phyloP scores from a whole-genome alignment of 2,888 invertebrate genomes.

The Drosophila trichaetosa region DNA sequence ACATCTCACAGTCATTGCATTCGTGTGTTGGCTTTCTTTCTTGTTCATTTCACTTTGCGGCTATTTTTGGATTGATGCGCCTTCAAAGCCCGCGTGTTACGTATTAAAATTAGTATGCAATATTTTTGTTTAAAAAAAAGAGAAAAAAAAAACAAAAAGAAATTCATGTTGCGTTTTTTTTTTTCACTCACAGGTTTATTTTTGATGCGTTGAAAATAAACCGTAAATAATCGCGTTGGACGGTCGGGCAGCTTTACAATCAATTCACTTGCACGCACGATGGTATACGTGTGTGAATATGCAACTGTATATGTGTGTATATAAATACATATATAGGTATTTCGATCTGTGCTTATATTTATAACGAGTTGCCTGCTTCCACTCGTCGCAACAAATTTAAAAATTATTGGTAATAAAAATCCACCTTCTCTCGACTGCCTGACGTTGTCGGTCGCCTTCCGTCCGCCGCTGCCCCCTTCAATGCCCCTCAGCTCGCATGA shows the following conservation, averaged over 20 bases:
- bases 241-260: slow-evolving; percentile 72
- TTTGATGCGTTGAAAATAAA: slow-evolving; percentile 80
- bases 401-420: slow-evolving; percentile 78
- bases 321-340: slow-evolving; percentile 39
- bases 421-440: slow-evolving; percentile 60
- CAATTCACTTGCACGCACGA: slow-evolving; percentile 74
- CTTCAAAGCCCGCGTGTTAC: slow-evolving; percentile 77
- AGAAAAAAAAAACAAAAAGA: slow-evolving; percentile 34
- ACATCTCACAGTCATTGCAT: slow-evolving; percentile 26
- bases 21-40: slow-evolving; percentile 46
- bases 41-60: slow-evolving; percentile 56
- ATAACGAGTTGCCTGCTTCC: slow-evolving; percentile 76
- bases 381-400: slow-evolving; percentile 75
- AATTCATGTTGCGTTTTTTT: slow-evolving; percentile 58
- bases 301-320: slow-evolving; percentile 14
- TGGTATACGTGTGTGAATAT: slow-evolving; percentile 17
- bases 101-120: slow-evolving; percentile 81
- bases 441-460: not conserved
- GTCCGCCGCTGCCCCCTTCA: not conserved
- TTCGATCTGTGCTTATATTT: slow-evolving; percentile 74
- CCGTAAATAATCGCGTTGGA: slow-evolving; percentile 77
- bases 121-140: slow-evolving; percentile 68
- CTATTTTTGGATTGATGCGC: slow-evolving; percentile 68
- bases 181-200: slow-evolving; percentile 63
- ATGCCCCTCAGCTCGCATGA: slow-evolving; percentile 41